Conservation (phyloP, 2,888 invertebrate genomes). For the Epirrita christyi region DNA sequence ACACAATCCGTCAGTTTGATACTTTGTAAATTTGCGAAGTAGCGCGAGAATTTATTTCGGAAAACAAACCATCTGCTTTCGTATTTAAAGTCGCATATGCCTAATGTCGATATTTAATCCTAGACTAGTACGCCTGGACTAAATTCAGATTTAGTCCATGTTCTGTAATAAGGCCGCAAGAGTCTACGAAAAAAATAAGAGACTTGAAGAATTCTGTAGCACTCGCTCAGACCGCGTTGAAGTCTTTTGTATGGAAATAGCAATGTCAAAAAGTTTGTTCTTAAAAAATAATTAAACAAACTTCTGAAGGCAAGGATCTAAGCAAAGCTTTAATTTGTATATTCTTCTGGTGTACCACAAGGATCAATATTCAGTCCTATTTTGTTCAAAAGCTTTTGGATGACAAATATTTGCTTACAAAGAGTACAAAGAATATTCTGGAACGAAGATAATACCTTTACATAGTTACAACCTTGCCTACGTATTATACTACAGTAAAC, state of each 20-base stretch:
- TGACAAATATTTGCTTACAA: neutral
- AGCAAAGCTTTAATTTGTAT: neutral
- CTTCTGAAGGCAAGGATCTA: neutral
- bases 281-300: no score
- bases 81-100: no score
- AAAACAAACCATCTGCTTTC: no score
- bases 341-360: neutral
- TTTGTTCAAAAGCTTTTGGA: neutral
- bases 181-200: no score
- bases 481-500: neutral
- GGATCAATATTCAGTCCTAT: neutral
- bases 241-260: conserved; percentile 12
- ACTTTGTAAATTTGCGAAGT: no score
- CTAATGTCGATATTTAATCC: no score
- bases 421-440: neutral
- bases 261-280: neutral
- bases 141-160: no score
- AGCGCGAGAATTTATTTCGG: no score
- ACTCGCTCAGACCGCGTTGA: conserved; percentile 9
- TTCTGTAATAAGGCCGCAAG: no score
- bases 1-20: no score
- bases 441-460: neutral
- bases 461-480: neutral
- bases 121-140: no score
- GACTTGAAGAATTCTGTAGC: neutral